Evolutionary conservation across 1,140 invertebrate genomes (phyloP), one percentile per base, ranked within the genome.

Genomic region (Hesperophylax magnus): DNA sequence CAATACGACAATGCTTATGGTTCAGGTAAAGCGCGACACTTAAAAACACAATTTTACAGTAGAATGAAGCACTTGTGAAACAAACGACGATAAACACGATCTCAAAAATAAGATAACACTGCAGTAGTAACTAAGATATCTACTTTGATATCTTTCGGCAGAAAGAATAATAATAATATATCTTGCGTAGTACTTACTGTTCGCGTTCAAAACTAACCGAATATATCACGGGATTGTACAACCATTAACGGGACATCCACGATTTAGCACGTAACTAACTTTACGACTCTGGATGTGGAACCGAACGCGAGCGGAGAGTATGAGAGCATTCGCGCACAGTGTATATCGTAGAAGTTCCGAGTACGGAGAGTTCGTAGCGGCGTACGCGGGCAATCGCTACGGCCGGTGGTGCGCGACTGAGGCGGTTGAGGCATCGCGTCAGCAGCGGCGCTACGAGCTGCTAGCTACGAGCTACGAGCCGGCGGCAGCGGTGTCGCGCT

Each of bases 81-180:
- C 27, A 78, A 47, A 61, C 17, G n/a, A 11, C 52, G 79, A 54
- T 18, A 56, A 78, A 82, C 77, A 58, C 77, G 61, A 82, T 82
- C 67, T 39, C 39, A 77, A 54, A 20, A 72, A 69, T 78, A 83
- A 74, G 78, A 80, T 72, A 67, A 80, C 81, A 80, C 78, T 71
- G 72, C 81, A 69, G 63, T 47, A 47, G 39, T 58, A 53, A 80
- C 65, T 69, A 77, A 60, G 54, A 63, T 65, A 39, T 17, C 15
- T 31, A 60, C 74, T 34, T 58, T 20, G 17, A 65, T 77, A 81
- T 81, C 75, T 31, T 14, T 24, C 63, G 22, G 39, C 11, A 1
- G 39, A 47, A 47, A 47, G 39, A 47, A 47, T 9, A 39, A 65
- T 47, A 74, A 77, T 76, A 81, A 77, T 67, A 53, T 81, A 77